Evolutionary conservation across 2,113 vertebrate genomes (phyloP).

Genomic region (Mellivora capensis): DNA sequence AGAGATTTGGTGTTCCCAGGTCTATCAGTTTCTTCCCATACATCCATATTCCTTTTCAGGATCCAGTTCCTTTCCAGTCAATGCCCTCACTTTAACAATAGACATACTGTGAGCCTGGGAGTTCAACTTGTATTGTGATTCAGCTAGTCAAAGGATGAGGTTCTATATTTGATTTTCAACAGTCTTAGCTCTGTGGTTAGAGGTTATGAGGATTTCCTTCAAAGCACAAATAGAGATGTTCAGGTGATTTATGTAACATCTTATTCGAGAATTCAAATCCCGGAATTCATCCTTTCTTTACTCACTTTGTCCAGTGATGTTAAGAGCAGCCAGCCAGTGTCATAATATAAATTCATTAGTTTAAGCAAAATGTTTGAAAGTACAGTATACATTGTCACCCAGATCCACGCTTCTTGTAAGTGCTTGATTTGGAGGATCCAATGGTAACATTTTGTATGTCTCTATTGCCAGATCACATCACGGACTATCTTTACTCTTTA

Average conservation of each 20-base stretch:
- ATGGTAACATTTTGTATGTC: neutral
- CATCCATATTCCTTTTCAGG: neutral
- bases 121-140: neutral
- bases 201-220: neutral
- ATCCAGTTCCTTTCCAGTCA: neutral
- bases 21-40: neutral
- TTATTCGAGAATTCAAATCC: neutral
- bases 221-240: neutral
- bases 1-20: neutral
- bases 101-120: neutral
- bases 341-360: neutral
- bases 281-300: neutral
- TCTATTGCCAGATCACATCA: neutral
- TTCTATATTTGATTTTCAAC: neutral
- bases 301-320: neutral
- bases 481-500: neutral
- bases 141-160: neutral
- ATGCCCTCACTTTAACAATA: neutral
- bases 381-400: too few relatives aligned
- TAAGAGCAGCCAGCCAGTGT: neutral
- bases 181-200: neutral
- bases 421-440: neutral
- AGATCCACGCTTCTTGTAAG: neutral
- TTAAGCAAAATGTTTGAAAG: neutral
- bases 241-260: neutral